Conservation (phyloP, 2,113 vertebrate species). For the Rhinopomastus cyanomelas region DNA sequence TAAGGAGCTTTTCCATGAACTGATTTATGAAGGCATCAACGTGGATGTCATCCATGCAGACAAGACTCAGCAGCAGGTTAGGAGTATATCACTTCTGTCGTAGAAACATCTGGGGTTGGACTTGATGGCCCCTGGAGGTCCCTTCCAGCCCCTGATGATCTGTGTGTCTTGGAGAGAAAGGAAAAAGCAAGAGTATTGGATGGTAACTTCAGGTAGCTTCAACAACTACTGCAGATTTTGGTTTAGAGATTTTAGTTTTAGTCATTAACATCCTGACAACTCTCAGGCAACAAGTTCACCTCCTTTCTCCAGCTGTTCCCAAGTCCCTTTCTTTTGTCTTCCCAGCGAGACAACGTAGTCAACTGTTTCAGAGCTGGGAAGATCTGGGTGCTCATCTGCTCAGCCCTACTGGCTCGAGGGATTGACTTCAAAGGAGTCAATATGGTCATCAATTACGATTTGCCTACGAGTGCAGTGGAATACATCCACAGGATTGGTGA, state of each 20-base stretch:
- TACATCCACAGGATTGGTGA: constrained; percentile 96
- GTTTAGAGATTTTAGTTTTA: background rate
- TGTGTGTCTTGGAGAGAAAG: too few species aligned
- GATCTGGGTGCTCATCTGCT: constrained; percentile 98
- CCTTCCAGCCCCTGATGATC: too few species aligned
- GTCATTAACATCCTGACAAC: background rate
- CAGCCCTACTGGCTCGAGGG: constrained; percentile 90
- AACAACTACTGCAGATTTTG: background rate
- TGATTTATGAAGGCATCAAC: constrained; percentile 96
- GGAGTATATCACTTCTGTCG: background rate
- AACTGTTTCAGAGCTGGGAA: constrained; percentile 92
- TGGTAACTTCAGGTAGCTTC: background rate
- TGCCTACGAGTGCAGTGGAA: constrained; percentile 92
- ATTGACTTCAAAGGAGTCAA: constrained; percentile 98
- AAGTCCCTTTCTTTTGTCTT: background rate
- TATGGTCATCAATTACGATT: constrained; percentile 94
- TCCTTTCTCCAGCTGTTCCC: background rate
- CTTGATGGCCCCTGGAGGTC: too few species aligned
- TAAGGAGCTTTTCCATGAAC: constrained; percentile 93
- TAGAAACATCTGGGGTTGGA: background rate
- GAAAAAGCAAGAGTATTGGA: background rate
- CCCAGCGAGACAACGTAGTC: constrained; percentile 90
- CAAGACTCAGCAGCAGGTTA: constrained; percentile 92
- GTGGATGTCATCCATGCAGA: constrained; percentile 97
- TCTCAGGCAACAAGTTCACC: background rate